Percentiles rank a stretch among this genome's conserved stretches.
Evolutionary conservation across 2,888 invertebrate species (phyloP).

Genomic region (Heteromyza rotundicornis): DNA sequence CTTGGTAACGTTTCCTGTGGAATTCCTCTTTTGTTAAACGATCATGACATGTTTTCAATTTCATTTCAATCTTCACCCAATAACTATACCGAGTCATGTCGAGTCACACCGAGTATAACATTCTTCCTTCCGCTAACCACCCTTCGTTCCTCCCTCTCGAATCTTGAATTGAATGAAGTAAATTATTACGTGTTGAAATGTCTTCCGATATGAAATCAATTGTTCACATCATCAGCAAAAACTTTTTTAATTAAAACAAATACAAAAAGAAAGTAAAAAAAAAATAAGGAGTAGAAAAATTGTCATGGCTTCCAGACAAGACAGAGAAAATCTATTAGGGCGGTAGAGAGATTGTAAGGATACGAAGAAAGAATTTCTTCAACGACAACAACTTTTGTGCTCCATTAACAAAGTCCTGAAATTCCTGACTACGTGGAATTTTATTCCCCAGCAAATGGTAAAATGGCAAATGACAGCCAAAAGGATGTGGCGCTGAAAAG

Average conservation of each 20-base stretch:
- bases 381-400: conserved; percentile 3
- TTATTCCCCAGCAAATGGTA: conserved; percentile 11
- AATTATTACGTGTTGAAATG: conserved; percentile 36
- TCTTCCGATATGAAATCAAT: conserved; percentile 37
- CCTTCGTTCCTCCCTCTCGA: background rate
- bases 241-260: conserved; percentile 41
- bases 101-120: too few species aligned
- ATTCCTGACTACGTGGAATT: conserved; percentile 25
- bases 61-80: background rate
- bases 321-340: background rate
- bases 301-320: background rate
- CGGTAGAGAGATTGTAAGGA: background rate
- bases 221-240: conserved; percentile 30
- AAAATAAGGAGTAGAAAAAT: conserved; percentile 11
- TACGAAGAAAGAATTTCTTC: background rate
- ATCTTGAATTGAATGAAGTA: conserved; percentile 11
- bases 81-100: too few species aligned
- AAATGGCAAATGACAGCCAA: conserved; percentile 23
- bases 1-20: too few species aligned
- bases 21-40: too few species aligned
- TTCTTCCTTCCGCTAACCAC: background rate
- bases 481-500: conserved; percentile 14
- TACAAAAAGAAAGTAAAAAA: conserved; percentile 22
- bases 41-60: too few species aligned
- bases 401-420: conserved; percentile 32